These are phyloP conservation scores for Platygyra sinensis DNA, from an alignment of 64 coral and sea anemone species.

Conservation along the genomic window DNA sequence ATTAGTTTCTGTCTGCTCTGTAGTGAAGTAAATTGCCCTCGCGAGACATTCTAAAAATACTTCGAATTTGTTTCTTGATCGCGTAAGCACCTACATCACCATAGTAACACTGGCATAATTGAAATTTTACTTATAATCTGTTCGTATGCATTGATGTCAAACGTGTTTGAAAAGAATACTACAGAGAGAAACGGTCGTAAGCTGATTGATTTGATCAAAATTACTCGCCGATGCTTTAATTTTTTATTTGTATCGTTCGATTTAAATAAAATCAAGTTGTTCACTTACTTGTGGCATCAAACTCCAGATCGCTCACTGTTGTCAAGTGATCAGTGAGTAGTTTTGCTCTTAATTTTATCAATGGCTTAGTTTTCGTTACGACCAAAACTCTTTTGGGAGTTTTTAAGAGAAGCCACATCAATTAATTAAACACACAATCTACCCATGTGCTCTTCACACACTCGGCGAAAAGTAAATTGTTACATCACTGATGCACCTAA, in stretches of 20 bases:
- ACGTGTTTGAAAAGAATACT: background rate
- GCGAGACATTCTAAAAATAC: conserved; percentile 43
- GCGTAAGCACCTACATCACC: background rate
- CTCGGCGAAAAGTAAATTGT: no score
- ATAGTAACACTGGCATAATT: background rate
- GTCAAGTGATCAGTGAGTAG: background rate
- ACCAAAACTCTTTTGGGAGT: background rate
- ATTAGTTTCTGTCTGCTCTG: background rate
- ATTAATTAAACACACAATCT: background rate
- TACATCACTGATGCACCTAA: no score
- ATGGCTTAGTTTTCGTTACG: background rate
- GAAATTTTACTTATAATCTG: background rate
- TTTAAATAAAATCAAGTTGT: background rate
- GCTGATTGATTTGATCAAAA: background rate
- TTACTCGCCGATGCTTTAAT: background rate
- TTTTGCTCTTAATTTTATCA: background rate
- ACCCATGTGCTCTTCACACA: no score
- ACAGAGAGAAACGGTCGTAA: background rate
- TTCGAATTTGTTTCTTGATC: background rate
- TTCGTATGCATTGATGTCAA: background rate
- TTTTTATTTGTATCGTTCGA: background rate
- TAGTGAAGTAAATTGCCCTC: background rate
- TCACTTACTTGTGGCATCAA: background rate
- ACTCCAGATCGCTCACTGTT: background rate
- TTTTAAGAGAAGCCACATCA: background rate